Evolutionary conservation across 2,888 invertebrate genomes (phyloP), one percentile per base, ranked within the genome.

Genomic region (Choreutis nemorana): DNA sequence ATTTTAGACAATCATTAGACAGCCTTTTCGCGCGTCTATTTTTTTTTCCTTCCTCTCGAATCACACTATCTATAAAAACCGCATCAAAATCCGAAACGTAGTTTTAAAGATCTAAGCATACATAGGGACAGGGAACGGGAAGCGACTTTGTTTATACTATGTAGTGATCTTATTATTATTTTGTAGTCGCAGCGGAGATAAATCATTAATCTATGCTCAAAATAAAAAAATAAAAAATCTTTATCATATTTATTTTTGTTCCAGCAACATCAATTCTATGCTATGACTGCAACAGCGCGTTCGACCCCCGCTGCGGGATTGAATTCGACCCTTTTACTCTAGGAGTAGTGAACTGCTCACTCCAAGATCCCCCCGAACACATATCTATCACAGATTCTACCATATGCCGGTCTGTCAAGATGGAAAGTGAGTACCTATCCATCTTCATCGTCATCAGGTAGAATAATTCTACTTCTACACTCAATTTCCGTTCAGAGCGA

Each of bases 231-330:
- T 2, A 3, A 9, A 4, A 10, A 23, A n/a, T 23, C 11, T 23
- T 23, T 4, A 23, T 15, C 9, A 15, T 8, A 24, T 42, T 50
- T 10, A 6, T 36, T 67, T 52, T 12, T 16, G 2, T 40, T 50
- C 1, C 71, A 82, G 84, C 81, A 16, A 77, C 81, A 30, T 81
- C 87, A 36, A 83, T 91, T 37, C 78, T 85, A 47, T 96, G 96
- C 66, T 95, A 92, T 59, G 87, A 92, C 50, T 96, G 95, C 68
- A 96, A 95, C 78, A 95, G 95, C 35, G 89, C 86, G 38, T 93
- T 86, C 55, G 94, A 95, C 66, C 90, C 90, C 20, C 85, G 93
- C 43, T 96, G 96, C 52, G 94, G 89, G 1, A 91, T 92, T 53
- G 89, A 91, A 30, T 95, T 96, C 58, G 88, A 93, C 55, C 83